phyloP scores from a whole-genome alignment of 2,113 vertebrate genomes.

The Chrysemys picta region DNA sequence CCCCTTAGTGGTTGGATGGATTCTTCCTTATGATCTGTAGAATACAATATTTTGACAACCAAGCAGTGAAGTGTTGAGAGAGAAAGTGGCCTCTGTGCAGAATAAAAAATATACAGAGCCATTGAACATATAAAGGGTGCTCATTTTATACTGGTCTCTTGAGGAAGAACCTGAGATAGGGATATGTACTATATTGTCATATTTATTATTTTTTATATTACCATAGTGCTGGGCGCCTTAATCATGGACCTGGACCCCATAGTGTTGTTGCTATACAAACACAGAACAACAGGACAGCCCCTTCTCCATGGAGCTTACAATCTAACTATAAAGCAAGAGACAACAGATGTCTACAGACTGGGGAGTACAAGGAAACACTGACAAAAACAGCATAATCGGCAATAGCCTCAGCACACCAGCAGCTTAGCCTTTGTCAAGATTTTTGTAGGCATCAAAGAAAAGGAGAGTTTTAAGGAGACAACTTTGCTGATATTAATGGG shows the following conservation, averaged over 20 bases:
- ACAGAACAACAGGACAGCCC: not conserved
- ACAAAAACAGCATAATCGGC: rapidly evolving
- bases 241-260: not conserved
- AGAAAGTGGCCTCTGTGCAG: not conserved
- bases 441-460: not conserved
- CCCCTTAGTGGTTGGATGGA: not conserved
- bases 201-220: not conserved
- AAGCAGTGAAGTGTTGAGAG: not conserved
- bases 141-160: not conserved
- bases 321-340: not conserved
- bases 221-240: rapidly evolving
- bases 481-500: not conserved
- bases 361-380: rapidly evolving
- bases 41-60: not conserved
- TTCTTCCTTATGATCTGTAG: not conserved
- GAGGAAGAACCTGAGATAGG: not conserved
- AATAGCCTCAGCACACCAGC: rapidly evolving
- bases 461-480: not conserved
- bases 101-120: not conserved
- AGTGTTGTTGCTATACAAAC: not conserved
- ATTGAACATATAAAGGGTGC: not conserved
- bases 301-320: not conserved
- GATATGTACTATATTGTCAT: not conserved
- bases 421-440: not conserved
- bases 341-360: not conserved